A percentile compares a stretch with the other conserved stretches of the same genome.
Evolutionary conservation across 1,140 invertebrate species (phyloP).

Genomic region (Drosophila repletoides): DNA sequence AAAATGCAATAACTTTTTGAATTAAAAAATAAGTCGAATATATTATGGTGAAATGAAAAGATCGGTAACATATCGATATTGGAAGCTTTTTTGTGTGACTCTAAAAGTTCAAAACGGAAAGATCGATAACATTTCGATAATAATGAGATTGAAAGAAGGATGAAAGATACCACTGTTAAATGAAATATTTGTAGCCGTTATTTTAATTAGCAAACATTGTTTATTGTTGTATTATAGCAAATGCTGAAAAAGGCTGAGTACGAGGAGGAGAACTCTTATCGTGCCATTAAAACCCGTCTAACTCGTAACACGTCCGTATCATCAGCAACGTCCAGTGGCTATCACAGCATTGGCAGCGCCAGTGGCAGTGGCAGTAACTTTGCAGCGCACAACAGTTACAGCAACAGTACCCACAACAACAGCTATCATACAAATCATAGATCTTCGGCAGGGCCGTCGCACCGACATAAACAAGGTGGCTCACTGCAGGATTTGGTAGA

Average conservation of each 20-base stretch:
- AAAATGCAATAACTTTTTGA: no score
- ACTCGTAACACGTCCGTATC: conserved; percentile 57
- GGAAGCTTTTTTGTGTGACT: no score
- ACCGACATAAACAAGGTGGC: conserved; percentile 77
- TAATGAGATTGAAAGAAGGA: no score
- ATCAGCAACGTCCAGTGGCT: conserved; percentile 48
- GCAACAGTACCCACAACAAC: conserved; percentile 16
- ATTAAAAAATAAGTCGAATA: no score
- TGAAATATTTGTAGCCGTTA: no score
- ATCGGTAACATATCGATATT: no score
- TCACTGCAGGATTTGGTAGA: conserved; percentile 81
- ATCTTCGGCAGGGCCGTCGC: conserved; percentile 18
- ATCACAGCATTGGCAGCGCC: conserved; percentile 23
- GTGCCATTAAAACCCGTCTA: conserved; percentile 66
- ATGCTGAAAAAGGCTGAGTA: conserved; percentile 81
- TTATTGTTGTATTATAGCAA: conserved; percentile 47
- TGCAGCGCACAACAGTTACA: conserved; percentile 24
- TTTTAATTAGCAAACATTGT: no score
- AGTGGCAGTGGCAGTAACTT: conserved; percentile 25
- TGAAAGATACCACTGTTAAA: no score
- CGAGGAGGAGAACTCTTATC: conserved; percentile 74
- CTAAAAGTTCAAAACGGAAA: no score
- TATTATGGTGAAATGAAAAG: no score
- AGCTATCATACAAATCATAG: conserved; percentile 41
- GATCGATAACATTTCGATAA: no score